phyloP scores from a whole-genome alignment of 2,113 vertebrate species.

The Hypanus sabinus region DNA sequence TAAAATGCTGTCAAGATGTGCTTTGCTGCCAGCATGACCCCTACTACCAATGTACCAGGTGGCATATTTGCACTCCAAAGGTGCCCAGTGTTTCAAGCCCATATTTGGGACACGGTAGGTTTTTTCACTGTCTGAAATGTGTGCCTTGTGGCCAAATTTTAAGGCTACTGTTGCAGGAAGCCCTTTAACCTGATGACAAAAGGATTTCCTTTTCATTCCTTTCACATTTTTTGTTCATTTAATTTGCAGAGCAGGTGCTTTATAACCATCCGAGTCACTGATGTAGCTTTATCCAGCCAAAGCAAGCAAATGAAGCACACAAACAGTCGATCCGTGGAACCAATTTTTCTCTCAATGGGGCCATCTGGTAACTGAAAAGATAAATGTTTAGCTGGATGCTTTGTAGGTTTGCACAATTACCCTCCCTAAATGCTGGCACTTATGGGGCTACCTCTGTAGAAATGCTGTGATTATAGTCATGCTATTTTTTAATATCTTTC shows the following conservation, averaged over 20 bases:
- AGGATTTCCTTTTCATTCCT: conserved; percentile 56
- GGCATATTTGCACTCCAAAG: not conserved
- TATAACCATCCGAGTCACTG: conserved; percentile 59
- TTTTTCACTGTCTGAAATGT: not conserved
- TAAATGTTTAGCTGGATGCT: conserved; percentile 48
- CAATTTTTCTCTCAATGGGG: conserved; percentile 55
- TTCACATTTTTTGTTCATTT: conserved; percentile 60
- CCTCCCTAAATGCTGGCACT: conserved; percentile 52
- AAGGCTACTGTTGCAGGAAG: conserved; percentile 42
- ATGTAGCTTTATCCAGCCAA: conserved; percentile 54
- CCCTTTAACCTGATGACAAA: conserved; percentile 57
- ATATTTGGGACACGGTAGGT: not conserved
- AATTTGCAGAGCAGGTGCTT: conserved; percentile 69
- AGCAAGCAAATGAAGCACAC: conserved; percentile 59
- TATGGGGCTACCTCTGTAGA: conserved; percentile 45
- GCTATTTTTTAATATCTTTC: conserved; percentile 52
- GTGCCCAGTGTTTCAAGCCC: not conserved
- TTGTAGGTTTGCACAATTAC: conserved; percentile 59
- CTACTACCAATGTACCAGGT: not conserved
- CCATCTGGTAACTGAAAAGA: conserved; percentile 65
- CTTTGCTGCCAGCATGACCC: not conserved
- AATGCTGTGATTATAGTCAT: conserved; percentile 49
- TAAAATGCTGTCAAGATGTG: not conserved
- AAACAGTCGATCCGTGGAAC: conserved; percentile 48
- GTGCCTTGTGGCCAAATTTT: not conserved